Base-by-base conservation (phyloP, 2,797 vertebrate species). In the Molossus alvarezi region DNA sequence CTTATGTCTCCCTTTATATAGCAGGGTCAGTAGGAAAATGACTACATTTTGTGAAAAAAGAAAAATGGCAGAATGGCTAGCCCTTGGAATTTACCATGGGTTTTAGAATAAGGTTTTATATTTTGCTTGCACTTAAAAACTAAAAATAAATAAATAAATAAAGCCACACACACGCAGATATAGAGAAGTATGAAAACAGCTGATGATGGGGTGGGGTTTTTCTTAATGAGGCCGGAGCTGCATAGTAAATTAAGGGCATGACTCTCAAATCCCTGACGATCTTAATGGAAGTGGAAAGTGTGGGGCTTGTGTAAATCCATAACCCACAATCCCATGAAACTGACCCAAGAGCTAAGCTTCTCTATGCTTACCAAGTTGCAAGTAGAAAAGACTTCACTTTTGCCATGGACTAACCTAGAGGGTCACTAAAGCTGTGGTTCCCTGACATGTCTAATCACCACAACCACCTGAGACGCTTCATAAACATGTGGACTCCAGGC, bases 51-150 rank as follows among this genome's bases (percentile, higher is more conserved):
- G 53, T 62, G 48, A 62, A 48, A 77, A 62, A 64, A 75, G 57
- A 60, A 37, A 80, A 88, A 81, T 8, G 13, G 67, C 53, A 92
- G 48, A 57, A 82, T n/a, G 71, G 18, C 29, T 79, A 82, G 23
- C 3, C 80, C 92, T 86, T 45, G 57, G 65, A 89, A 92, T 90
- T 92, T 85, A 60, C 33, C 65, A 83, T 72, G 62, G 45, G 27
- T 62, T 81, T 96, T 83, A 95, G 12, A 60, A 76, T 29, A 72
- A 88, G 3, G 21, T 89, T 95, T 95, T 64, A 64, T 27, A n/a
- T 21, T 88, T 95, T 55, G 29, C 73, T 95, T 91, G 58, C 29
- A 91, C 51, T 95, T 91, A 91, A 89, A 88, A 75, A 86, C 75
- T 73, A 73, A 94, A 92, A 90, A 77, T 62, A 92, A 84, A 58